phyloP scores from a whole-genome alignment of 37 sponge, comb jelly and placozoan genomes.

The Beroe forskalii region DNA sequence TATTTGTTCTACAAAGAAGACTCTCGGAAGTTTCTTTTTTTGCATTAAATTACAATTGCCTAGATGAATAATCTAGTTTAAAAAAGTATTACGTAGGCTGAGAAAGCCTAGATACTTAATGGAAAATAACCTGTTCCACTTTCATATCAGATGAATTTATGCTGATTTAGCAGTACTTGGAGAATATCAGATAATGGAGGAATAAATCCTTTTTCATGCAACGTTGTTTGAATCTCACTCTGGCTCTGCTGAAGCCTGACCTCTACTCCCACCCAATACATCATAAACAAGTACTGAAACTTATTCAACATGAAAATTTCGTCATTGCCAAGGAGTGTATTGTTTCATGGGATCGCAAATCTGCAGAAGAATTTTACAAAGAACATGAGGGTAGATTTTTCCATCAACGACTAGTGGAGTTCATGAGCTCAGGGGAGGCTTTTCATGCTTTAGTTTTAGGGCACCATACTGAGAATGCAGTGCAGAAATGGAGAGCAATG shows the following conservation, averaged over 20 bases:
- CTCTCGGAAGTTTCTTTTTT: too few species aligned
- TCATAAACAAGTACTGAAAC: not conserved
- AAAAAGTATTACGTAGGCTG: too few species aligned
- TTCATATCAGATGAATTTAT: too few species aligned
- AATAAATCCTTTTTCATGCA: not conserved
- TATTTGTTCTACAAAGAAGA: too few species aligned
- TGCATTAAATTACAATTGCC: too few species aligned
- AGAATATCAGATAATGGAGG: too few species aligned
- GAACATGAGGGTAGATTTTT: conserved; percentile 52
- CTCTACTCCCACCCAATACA: conserved; percentile 11
- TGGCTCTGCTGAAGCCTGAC: conserved; percentile 47
- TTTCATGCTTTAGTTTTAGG: conserved; percentile 49
- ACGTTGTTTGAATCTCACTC: not conserved
- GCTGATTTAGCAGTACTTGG: too few species aligned
- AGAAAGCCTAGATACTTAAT: too few species aligned
- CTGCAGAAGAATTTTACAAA: conserved; percentile 6
- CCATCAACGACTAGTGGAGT: conserved; percentile 44
- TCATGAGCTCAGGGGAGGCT: conserved; percentile 37
- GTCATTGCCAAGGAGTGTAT: conserved; percentile 23
- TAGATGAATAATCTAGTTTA: too few species aligned
- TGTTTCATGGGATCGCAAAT: not conserved
- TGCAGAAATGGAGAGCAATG: conserved; percentile 23
- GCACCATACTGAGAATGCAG: conserved; percentile 2
- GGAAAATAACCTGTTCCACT: too few species aligned
- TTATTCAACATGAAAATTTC: not conserved